Evolutionary conservation across 2,888 invertebrate species (phyloP).

Genomic region (Heliconius charithonia): DNA sequence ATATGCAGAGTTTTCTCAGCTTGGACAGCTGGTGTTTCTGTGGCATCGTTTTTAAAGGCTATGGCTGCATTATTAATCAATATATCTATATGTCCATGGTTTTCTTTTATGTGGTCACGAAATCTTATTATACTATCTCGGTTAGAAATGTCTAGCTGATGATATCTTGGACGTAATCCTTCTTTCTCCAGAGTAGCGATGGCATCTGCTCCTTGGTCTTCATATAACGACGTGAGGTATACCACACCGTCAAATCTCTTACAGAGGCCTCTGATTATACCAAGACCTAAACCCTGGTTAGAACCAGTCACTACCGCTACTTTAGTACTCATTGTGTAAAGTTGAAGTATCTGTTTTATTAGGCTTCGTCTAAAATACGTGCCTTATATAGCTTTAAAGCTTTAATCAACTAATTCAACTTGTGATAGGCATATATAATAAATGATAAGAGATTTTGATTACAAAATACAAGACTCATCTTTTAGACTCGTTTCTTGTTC

Average conservation of each 20-base stretch:
- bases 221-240: neutral
- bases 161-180: conserved; percentile 10
- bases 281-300: neutral
- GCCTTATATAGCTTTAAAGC: conserved; percentile 3
- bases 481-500: neutral
- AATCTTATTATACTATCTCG: neutral
- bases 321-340: neutral
- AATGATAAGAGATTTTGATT: conserved; percentile 1
- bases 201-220: neutral
- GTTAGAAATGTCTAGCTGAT: neutral
- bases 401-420: neutral
- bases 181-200: neutral
- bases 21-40: neutral
- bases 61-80: neutral
- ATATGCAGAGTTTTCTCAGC: neutral
- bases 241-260: neutral
- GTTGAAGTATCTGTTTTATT: neutral
- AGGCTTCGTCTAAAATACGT: neutral
- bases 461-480: conserved; percentile 1
- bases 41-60: neutral
- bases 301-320: conserved; percentile 9
- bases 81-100: neutral
- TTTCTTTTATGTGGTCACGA: neutral
- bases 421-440: neutral
- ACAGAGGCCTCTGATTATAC: neutral